These are phyloP conservation scores for Drosophila cardini DNA, from an alignment of 1,140 invertebrate genomes.

Conservation along the genomic window DNA sequence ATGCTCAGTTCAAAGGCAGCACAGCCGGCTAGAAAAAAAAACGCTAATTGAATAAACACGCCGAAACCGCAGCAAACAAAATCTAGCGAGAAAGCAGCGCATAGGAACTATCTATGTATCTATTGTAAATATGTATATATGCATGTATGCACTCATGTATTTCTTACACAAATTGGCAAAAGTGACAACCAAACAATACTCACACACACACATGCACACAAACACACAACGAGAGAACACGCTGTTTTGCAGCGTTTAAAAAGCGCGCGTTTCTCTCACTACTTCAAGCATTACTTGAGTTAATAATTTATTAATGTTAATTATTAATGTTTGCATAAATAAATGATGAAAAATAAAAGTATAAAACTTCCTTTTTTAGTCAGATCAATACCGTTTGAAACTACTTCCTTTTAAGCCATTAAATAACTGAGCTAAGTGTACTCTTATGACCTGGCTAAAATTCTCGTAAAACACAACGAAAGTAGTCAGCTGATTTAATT, in stretches of 20 bases:
- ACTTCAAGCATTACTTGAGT: too few relatives aligned
- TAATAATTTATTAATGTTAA: background rate
- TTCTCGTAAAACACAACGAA: constrained; percentile 46
- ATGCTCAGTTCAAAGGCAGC: constrained; percentile 43
- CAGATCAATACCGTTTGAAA: too few relatives aligned
- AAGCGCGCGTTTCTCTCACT: constrained; percentile 10
- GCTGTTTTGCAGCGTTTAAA: constrained; percentile 29
- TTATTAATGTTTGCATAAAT: too few relatives aligned
- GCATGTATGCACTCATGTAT: background rate
- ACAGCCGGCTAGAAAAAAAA: constrained; percentile 33
- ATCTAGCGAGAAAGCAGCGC: constrained; percentile 61
- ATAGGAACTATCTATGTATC: constrained; percentile 23
- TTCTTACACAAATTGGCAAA: constrained; percentile 64
- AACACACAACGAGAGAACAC: constrained; percentile 37
- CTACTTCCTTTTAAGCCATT: too few relatives aligned
- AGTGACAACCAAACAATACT: constrained; percentile 42
- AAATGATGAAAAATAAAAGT: too few relatives aligned
- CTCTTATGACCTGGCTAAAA: constrained; percentile 43
- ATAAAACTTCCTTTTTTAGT: too few relatives aligned
- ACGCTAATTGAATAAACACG: constrained; percentile 82
- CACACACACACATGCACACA: constrained; percentile 21
- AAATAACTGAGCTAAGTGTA: too few relatives aligned
- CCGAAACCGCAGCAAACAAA: constrained; percentile 57
- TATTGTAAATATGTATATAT: constrained; percentile 33
- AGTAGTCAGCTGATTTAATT: constrained; percentile 56